Evolutionary conservation across 2,113 vertebrate genomes (phyloP), one percentile per base, ranked within the genome.

Genomic region (Halichoerus grypus): DNA sequence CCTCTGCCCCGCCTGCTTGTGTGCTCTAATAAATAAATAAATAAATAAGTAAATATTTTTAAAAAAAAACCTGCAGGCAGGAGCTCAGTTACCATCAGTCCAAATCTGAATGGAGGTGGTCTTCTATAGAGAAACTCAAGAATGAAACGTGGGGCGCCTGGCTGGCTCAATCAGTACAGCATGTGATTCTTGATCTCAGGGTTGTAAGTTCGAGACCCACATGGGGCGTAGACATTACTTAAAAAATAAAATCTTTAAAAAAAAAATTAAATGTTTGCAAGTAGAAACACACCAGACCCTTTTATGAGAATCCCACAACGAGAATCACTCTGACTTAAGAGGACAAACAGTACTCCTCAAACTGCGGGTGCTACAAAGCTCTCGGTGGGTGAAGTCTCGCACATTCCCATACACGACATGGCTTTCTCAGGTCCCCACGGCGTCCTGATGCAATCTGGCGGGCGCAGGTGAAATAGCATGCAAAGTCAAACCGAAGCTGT

Each of bases 311-410:
- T 49, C n/a, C 65, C 33, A 24, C 53, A 33, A 7, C 26, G 49
- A n/a, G 53, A 42, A 72, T 63, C 19, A n/a, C 7, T 79, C 18
- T 81, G 74, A 92, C 93, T 88, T 69, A 85, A 80, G 42, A 81
- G 22, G 57, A 84, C 24, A 39, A 57, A 84, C 31, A 33, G 49
- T 46, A 19, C 39, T 36, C 36, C 21, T 63, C 21, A 36, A 51
- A 42, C 79, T 53, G 16, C 8, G 22, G 15, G 5, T 3, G 0
- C 63, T 59, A 16, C 11, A 11, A 24, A 18, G 26, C 33, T 46
- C 22, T 28, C 22, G 0, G 14, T 6, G 24, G 31, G 5, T n/a
- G 21, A 51, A 2, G 21, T 39, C 72, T 57, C 13, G 5, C 2
- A 39, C 36, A 4, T 21, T 19, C 72, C 31, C n/a, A 4, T 2